A percentile compares a stretch with the other conserved stretches of the same genome.
phyloP scores from a whole-genome alignment of 2,797 vertebrate genomes.

The Bovichtus variegatus region DNA sequence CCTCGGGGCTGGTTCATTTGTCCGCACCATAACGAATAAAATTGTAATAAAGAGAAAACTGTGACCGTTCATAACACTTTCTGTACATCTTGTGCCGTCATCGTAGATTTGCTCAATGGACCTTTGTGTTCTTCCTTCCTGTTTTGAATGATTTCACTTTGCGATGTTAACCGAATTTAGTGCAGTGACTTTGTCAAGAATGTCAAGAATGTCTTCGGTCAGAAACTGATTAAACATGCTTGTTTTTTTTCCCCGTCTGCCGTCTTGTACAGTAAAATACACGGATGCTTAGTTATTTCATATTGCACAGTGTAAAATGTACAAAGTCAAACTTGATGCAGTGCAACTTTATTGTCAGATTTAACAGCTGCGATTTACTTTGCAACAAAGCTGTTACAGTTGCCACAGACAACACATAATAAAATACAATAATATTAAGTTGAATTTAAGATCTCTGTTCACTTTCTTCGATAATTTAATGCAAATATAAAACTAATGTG shows the following conservation, averaged over 20 bases:
- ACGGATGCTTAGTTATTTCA: not conserved
- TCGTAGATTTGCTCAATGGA: slow-evolving; percentile 7
- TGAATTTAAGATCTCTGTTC: not conserved
- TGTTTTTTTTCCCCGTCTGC: not conserved
- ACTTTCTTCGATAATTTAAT: not conserved
- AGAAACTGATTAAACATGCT: not conserved
- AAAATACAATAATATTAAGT: not conserved
- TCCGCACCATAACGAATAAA: too few relatives aligned
- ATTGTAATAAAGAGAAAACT: too few relatives aligned
- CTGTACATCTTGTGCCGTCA: slow-evolving; percentile 7
- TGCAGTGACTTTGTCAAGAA: slow-evolving; percentile 2
- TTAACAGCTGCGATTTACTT: not conserved
- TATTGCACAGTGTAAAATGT: not conserved
- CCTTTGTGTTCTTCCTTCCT: slow-evolving; percentile 16
- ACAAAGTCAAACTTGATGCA: not conserved
- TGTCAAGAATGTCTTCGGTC: slow-evolving; percentile 22
- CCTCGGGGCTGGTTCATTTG: slow-evolving; percentile 24
- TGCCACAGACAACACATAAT: not conserved
- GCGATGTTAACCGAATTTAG: slow-evolving; percentile 16
- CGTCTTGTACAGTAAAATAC: not conserved
- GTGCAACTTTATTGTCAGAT: not conserved
- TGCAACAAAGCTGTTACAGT: not conserved
- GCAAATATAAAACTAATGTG: accelerated
- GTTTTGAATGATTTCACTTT: slow-evolving; percentile 41
- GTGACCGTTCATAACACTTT: slow-evolving; percentile 43